A percentile compares a stretch with the other conserved stretches of the same genome.
Conservation (phyloP, 2,888 invertebrate genomes). For the Atherix ibis region DNA sequence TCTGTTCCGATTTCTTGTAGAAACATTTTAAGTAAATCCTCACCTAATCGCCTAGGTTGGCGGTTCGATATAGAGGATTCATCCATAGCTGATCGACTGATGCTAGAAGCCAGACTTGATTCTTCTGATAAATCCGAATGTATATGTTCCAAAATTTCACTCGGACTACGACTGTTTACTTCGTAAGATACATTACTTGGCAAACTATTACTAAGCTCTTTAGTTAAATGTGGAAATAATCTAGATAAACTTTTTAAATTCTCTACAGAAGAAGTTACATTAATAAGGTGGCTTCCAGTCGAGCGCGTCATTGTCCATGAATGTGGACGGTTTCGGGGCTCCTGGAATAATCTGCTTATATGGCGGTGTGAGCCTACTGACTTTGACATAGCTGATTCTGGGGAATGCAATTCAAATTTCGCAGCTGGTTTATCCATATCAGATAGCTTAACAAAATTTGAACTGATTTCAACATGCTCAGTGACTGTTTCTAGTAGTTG, state of each 20-base stretch:
- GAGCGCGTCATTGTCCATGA: slow-evolving; percentile 42
- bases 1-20: slow-evolving; percentile 81
- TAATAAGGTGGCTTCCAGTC: slow-evolving; percentile 34
- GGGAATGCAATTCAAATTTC: slow-evolving; percentile 34
- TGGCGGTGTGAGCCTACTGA: slow-evolving; percentile 29
- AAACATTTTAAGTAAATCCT: slow-evolving; percentile 81
- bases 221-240: slow-evolving; percentile 43
- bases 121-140: slow-evolving; percentile 38
- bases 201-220: slow-evolving; percentile 31
- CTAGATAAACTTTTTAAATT: slow-evolving; percentile 42
- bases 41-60: slow-evolving; percentile 55
- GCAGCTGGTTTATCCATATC: slow-evolving; percentile 55
- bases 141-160: slow-evolving; percentile 34
- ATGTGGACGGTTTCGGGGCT: slow-evolving; percentile 37
- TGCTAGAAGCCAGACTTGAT: slow-evolving; percentile 42
- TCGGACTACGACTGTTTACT: slow-evolving; percentile 17
- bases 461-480: slow-evolving; percentile 24
- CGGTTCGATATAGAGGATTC: slow-evolving; percentile 32
- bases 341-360: slow-evolving; percentile 27
- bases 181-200: slow-evolving; percentile 28
- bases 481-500: slow-evolving; percentile 30
- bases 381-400: slow-evolving; percentile 27
- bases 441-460: slow-evolving; percentile 56
- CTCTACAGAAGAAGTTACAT: slow-evolving; percentile 41
- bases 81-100: slow-evolving; percentile 40